Percentiles rank a stretch among this genome's conserved stretches.
These are phyloP conservation scores for Lynx canadensis DNA, from an alignment of 2,113 vertebrate species.

Conservation along the genomic window DNA sequence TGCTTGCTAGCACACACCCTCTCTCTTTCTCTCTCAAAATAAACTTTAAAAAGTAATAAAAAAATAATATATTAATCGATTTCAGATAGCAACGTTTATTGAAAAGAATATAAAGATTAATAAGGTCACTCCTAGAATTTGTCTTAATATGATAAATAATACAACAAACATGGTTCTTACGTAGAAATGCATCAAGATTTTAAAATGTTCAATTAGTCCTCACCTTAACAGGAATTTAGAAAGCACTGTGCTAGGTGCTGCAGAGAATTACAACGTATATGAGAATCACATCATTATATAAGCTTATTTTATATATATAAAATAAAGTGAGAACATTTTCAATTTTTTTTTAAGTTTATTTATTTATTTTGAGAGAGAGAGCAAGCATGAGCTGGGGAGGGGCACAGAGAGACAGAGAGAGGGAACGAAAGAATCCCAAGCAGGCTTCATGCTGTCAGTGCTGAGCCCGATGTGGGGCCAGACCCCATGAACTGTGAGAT, in stretches of 20 bases:
- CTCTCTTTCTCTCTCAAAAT: too few relatives aligned
- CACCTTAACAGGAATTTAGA: neutral
- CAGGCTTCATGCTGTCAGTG: too few relatives aligned
- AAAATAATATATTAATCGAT: neutral
- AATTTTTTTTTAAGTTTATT: neutral
- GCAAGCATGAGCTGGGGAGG: too few relatives aligned
- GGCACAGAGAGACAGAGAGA: too few relatives aligned
- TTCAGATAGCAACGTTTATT: neutral
- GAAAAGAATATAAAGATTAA: neutral
- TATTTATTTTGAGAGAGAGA: too few relatives aligned
- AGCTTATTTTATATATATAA: neutral
- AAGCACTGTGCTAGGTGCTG: neutral
- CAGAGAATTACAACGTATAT: neutral
- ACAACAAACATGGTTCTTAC: neutral
- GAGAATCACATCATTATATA: neutral
- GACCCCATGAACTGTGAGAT: too few relatives aligned
- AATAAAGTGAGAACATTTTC: neutral
- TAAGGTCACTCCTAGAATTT: neutral
- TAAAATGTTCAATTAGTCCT: neutral
- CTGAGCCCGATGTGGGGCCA: too few relatives aligned
- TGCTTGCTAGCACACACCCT: too few relatives aligned
- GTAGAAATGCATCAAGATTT: neutral
- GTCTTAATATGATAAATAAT: constrained; percentile 15
- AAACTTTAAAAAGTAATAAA: neutral
- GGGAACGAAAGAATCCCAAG: too few relatives aligned